These are phyloP conservation scores for Cryptotermes secundus DNA, from an alignment of 1,140 invertebrate genomes.

Conservation along the genomic window DNA sequence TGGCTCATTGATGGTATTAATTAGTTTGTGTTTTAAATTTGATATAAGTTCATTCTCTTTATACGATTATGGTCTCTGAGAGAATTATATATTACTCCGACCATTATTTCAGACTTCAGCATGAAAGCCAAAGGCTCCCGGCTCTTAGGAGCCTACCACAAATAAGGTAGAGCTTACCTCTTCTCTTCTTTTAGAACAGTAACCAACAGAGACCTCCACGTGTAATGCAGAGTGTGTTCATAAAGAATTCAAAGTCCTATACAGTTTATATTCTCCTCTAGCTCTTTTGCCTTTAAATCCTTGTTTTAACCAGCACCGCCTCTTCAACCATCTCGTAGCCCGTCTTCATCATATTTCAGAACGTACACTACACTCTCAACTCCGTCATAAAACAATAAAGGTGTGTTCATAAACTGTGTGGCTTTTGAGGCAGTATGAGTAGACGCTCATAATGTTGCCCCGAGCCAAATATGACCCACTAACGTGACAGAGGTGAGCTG, in stretches of 20 bases:
- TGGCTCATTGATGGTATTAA: too few relatives aligned
- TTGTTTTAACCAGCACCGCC: conserved; percentile 4
- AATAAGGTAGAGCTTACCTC: neutral
- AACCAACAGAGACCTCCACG: neutral
- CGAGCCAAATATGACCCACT: neutral
- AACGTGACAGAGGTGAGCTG: conserved; percentile 8
- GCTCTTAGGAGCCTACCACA: neutral
- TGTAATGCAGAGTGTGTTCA: conserved; percentile 9
- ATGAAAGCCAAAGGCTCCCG: neutral
- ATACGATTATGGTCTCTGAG: neutral
- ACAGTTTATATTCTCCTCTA: conserved; percentile 7
- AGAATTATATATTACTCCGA: neutral
- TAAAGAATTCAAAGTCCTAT: conserved; percentile 18
- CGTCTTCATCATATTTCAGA: conserved; percentile 4
- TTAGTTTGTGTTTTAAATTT: too few relatives aligned
- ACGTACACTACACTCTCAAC: neutral
- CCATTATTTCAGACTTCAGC: neutral
- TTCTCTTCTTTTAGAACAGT: neutral
- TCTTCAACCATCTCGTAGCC: neutral
- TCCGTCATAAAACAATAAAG: conserved; percentile 17
- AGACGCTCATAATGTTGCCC: conserved; percentile 11
- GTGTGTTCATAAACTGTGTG: conserved; percentile 4
- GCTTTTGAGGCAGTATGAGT: conserved; percentile 6
- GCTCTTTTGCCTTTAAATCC: conserved; percentile 18
- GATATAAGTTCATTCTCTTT: neutral